These are phyloP conservation scores for Phalacrocorax aristotelis DNA, from an alignment of 2,113 vertebrate species.

Conservation along the genomic window DNA sequence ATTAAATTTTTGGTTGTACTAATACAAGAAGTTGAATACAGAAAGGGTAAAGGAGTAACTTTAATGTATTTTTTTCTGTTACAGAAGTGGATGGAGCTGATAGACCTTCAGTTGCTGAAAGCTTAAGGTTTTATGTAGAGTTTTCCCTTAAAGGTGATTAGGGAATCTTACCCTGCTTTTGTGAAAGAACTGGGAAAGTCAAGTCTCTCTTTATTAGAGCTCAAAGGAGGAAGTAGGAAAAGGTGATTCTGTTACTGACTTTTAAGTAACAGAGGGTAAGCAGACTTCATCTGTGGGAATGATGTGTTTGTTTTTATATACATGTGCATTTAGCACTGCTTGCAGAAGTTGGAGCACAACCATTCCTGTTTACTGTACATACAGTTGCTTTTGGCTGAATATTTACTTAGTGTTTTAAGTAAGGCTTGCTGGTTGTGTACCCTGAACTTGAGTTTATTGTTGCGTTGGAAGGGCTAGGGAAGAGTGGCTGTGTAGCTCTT, in stretches of 20 bases:
- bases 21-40: not conserved
- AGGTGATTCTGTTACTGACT: not conserved
- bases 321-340: not conserved
- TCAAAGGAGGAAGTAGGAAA: not conserved
- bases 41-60: not conserved
- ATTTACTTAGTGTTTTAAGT: not conserved
- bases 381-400: not conserved
- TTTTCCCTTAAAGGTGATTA: not conserved
- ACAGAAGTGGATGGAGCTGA: not conserved
- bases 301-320: not conserved
- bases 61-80: not conserved
- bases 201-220: not conserved
- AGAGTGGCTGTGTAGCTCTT: not conserved
- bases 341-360: not conserved
- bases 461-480: not conserved
- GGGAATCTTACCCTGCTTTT: not conserved
- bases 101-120: not conserved
- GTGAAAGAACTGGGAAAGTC: not conserved
- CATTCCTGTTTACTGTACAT: not conserved
- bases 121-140: not conserved
- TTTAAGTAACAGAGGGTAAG: not conserved
- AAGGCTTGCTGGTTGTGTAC: not conserved
- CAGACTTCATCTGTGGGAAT: not conserved
- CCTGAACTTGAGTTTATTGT: not conserved
- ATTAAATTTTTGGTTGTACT: not conserved